Evolutionary conservation across 2,797 vertebrate genomes (phyloP).

Genomic region (Mastacembelus armatus): DNA sequence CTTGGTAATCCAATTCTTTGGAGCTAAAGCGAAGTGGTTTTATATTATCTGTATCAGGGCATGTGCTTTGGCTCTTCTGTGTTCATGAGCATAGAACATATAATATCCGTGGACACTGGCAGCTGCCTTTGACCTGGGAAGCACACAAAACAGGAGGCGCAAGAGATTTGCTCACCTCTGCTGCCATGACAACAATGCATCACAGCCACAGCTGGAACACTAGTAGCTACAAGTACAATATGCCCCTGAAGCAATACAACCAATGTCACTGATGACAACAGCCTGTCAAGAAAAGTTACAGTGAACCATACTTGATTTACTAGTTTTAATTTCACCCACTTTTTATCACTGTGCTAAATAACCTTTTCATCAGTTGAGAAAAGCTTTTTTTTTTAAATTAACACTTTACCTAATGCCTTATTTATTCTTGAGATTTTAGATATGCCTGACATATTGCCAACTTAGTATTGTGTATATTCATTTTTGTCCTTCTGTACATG

Average conservation of each 20-base stretch:
- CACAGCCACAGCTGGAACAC: constrained; percentile 42
- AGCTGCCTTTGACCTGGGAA: constrained; percentile 45
- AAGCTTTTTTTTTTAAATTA: constrained; percentile 52
- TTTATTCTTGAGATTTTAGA: constrained; percentile 69
- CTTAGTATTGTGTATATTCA: constrained; percentile 35
- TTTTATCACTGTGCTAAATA: constrained; percentile 53
- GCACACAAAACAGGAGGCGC: constrained; percentile 35
- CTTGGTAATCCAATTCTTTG: constrained; percentile 21
- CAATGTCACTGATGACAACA: constrained; percentile 37
- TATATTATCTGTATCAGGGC: constrained; percentile 41
- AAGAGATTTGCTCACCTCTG: constrained; percentile 1
- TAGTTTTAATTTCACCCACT: constrained; percentile 40
- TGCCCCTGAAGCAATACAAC: constrained; percentile 63
- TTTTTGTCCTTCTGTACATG: constrained; percentile 55
- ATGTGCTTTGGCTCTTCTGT: constrained; percentile 54
- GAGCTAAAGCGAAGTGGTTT: constrained; percentile 34
- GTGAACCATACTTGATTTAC: constrained; percentile 56
- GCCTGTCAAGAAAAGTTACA: constrained; percentile 39
- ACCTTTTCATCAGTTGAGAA: constrained; percentile 35
- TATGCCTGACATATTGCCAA: constrained; percentile 47
- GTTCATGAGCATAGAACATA: constrained; percentile 25
- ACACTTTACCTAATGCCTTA: constrained; percentile 78
- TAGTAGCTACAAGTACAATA: constrained; percentile 49
- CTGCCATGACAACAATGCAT: constrained; percentile 27
- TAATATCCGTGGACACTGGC: constrained; percentile 20